Base-by-base conservation (phyloP, 2,888 invertebrate species). In the Chrysotoxum bicinctum region DNA sequence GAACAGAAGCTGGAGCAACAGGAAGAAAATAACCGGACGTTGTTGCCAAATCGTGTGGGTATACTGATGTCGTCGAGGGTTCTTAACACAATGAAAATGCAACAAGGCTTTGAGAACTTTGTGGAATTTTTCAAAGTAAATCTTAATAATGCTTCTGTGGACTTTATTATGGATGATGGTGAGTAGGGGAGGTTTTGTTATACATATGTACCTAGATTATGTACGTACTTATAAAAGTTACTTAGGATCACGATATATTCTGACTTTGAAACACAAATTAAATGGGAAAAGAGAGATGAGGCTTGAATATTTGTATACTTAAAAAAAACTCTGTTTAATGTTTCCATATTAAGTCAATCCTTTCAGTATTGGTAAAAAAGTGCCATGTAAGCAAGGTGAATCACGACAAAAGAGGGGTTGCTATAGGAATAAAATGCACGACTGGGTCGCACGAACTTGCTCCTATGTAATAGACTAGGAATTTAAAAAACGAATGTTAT, bases 81-180 rank as follows among this genome's bases (percentile, higher is more conserved):
- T 62, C 89, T 89, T 83, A 88, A 91, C 77, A 89, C 87, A 89
- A 89, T 90, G 89, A 89, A 90, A 77, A 89, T 92, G 89, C 90
- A 91, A 88, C 90, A 90, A 87, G 91, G 91, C 45, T 92, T 91
- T 75, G 87, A 89, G 58, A 87, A 90, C 87, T 92, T 92, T 87
- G 88, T 91, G 72, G 90, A 92, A 54, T 91, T 90, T 87, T 91
- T 91, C 87, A 89, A 91, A 88, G 88, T 91, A 81, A 88, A 90
- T 87, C 88, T 91, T 87, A 88, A 88, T 78, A 90, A 90, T 87
- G 89, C 89, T 60, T 90, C 79, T 82, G 91, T 92, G 81, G 91
- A 91, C 87, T 92, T 92, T 81, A 88, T 91, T 78, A 89, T 87
- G 68, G 90, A 91, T 87, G 89, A 90, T 72, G 91, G 92, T 92